Base-by-base conservation (phyloP, 2,797 vertebrate species). In the Trachops cirrhosus region DNA sequence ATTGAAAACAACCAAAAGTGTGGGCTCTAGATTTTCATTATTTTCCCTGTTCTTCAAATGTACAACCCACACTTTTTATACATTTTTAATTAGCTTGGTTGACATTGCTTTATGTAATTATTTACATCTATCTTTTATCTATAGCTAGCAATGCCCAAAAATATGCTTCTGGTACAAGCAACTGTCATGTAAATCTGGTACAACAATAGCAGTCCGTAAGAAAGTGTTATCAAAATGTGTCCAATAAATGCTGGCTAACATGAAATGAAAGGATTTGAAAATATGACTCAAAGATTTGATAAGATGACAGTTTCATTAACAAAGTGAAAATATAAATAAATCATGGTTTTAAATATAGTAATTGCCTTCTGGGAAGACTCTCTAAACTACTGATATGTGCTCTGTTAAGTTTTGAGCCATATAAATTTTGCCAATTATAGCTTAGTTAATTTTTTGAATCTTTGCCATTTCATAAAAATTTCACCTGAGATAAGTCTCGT, bases 261-360 rank as follows among this genome's bases (percentile, higher is more conserved):
- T 86, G 54, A 93, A 64, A 70, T 32, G 21, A 74, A 92, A 39
- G 19, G 0, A 44, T 68, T 86, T 89, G 39, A 94, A 89, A 48
- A 73, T 77, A 7, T 14, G 32, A 86, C 1, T 70, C 44, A 82
- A 29, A 93, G 32, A 78, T 77, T 19, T 80, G 19, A 88, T 83
- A 59, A 75, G 32, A 50, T 93, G 79, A n/a, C 7, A 82, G 1
- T 75, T 90, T 70, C 19, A 48, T 80, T 87, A 87, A 80, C 57
- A 50, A 85, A 91, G 11, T 74, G 39, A 96, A 93, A 77, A 80
- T 90, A 57, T 26, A 84, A 91, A 89, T 48, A 44, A 21, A 57
- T 32, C 18, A 75, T n/a, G 39, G 3, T 79, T 82, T 88, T 64
- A 77, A 82, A 52, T 54, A 70, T 74, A 79, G 70, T 57, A 39